Conservation (phyloP, 2,113 vertebrate genomes). For the Gymnobelideus leadbeateri region DNA sequence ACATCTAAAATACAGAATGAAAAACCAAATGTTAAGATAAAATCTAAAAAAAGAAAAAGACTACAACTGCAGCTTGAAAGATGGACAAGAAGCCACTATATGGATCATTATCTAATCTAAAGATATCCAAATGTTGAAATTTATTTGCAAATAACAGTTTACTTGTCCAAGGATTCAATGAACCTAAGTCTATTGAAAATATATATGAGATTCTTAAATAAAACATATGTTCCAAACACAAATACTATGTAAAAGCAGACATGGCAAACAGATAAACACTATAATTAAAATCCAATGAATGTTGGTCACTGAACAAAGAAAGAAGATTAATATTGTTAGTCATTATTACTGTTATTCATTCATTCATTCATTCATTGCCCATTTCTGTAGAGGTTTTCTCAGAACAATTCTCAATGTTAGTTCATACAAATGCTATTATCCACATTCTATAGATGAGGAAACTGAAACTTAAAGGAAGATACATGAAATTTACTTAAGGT, state of each 20-base stretch:
- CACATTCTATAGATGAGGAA: neutral
- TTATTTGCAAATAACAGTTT: neutral
- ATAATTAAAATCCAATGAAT: neutral
- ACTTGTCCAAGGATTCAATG: neutral
- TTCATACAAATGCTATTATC: neutral
- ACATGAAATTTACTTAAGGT: neutral
- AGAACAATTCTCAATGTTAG: neutral
- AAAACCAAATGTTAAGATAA: neutral
- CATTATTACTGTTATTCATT: neutral
- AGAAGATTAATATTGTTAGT: neutral
- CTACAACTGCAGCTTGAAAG: neutral
- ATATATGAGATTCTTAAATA: neutral
- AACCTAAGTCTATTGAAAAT: neutral
- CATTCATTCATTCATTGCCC: neutral
- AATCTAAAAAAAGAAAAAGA: neutral
- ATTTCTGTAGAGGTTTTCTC: neutral
- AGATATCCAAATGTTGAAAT: neutral
- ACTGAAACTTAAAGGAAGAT: neutral
- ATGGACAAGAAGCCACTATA: neutral
- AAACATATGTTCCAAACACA: neutral
- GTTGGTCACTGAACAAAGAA: neutral
- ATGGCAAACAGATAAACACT: neutral
- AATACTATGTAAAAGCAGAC: neutral
- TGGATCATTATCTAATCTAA: neutral
- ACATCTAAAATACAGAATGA: neutral